Percentiles rank a stretch among this genome's conserved stretches.
Evolutionary conservation across 2,888 invertebrate species (phyloP).

Genomic region (Acanthosepion lycidas): DNA sequence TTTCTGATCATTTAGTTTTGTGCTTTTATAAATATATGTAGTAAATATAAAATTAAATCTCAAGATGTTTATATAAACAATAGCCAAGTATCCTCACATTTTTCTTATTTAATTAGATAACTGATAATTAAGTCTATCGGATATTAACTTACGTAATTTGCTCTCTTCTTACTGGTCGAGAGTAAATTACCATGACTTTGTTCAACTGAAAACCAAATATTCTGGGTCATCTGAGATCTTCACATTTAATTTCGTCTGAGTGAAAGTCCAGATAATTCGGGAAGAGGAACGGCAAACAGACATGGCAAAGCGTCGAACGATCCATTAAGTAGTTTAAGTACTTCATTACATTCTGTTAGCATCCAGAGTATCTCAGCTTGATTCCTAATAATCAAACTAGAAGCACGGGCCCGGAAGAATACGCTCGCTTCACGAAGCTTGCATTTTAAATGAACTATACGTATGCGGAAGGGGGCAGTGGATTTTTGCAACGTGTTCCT

Average conservation of each 20-base stretch:
- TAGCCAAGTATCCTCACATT: too few species aligned
- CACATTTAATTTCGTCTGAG: not conserved
- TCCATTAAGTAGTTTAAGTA: not conserved
- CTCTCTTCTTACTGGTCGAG: too few species aligned
- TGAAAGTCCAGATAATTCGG: not conserved
- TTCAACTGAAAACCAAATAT: not conserved
- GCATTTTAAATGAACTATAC: not conserved
- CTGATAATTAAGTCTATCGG: too few species aligned
- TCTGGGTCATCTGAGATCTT: not conserved
- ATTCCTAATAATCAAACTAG: not conserved
- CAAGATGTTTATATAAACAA: too few species aligned
- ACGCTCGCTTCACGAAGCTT: not conserved
- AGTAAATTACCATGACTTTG: not conserved
- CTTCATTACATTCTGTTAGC: not conserved
- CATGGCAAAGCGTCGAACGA: not conserved
- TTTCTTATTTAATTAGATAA: too few species aligned
- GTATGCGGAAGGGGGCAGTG: not conserved
- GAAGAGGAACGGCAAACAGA: not conserved
- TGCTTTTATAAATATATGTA: too few species aligned
- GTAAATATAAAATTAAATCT: too few species aligned
- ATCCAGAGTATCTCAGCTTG: not conserved
- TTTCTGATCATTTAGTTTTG: too few species aligned
- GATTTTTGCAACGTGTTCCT: not conserved
- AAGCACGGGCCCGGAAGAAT: not conserved
- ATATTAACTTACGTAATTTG: too few species aligned